Evolutionary conservation across 2,888 invertebrate species (phyloP), one percentile per base, ranked within the genome.

Genomic region (Ganaspis brasiliensis): DNA sequence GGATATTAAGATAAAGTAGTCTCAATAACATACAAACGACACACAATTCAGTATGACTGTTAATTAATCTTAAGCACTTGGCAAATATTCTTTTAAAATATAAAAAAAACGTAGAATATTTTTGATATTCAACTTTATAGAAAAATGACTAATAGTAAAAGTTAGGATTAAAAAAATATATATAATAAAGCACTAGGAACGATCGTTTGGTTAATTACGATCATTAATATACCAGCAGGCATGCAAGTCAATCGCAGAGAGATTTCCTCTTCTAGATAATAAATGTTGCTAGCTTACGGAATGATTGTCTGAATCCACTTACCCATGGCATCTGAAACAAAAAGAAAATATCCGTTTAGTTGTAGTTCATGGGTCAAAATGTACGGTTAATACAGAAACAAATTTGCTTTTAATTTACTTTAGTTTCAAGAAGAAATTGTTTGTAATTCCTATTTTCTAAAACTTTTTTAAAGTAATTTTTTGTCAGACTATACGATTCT

Each of bases 241-340:
- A 56, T 45, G 55, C 72, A 31, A 63, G 19, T 12, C 19, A 72
- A 78, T 76, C 71, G 52, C 9, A 55, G 72, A 73, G 16, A 26
- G 78, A 80, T 83, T 81, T 81, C 75, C 76, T 76, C 75, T 21
- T 31, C 2, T 31, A 31, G 31, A 40, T 67, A 72, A 67, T n/a
- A 72, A 52, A 52, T 24, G 14, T 59, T 19, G 31, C 31, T 59
- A 9, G 10, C 16, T 75, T 72, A 71, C 35, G 56, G 56, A 75
- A 67, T 57, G 35, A 73, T 75, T 70, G 71, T 70, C 10, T 35
- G 52, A 49, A 73, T 88, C 91, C 92, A 94, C 95, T 95, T 94
- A 96, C 95, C 95, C 94, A 95, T 95, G 92, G 95, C 95, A 94
- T 95, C 95, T 96, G 95, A 90, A 95, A 95, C 95, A 95, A 91